These are phyloP conservation scores for Ctenoplectra terminalis DNA, from an alignment of 1,140 invertebrate species.

Conservation along the genomic window DNA sequence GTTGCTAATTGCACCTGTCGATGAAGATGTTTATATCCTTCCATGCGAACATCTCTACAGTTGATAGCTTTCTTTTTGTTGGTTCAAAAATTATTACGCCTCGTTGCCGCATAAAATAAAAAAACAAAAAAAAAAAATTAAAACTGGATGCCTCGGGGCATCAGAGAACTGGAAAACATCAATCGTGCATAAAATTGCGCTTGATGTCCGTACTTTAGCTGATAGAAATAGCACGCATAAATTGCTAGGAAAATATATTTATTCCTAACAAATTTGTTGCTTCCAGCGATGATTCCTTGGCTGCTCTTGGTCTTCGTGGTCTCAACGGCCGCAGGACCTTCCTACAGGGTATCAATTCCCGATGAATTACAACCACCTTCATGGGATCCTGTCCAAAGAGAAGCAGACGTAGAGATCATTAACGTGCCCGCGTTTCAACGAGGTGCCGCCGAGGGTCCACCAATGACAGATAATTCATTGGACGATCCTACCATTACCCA, in stretches of 20 bases:
- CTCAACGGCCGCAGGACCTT: constrained; percentile 69
- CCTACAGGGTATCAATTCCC: constrained; percentile 60
- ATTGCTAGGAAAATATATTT: too few relatives aligned
- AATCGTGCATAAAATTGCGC: too few relatives aligned
- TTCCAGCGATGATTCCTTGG: constrained; percentile 32
- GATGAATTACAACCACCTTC: constrained; percentile 46
- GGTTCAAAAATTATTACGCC: too few relatives aligned
- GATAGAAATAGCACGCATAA: too few relatives aligned
- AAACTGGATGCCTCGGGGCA: too few relatives aligned
- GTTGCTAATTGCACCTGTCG: background rate
- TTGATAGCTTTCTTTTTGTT: too few relatives aligned
- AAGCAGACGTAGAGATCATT: constrained; percentile 59
- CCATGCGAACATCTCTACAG: too few relatives aligned
- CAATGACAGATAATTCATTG: constrained; percentile 65
- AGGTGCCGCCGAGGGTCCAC: constrained; percentile 84
- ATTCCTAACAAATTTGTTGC: background rate
- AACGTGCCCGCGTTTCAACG: constrained; percentile 79
- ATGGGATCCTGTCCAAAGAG: constrained; percentile 54
- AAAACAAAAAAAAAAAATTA: too few relatives aligned
- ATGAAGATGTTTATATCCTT: background rate
- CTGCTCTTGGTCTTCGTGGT: constrained; percentile 64
- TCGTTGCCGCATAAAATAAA: too few relatives aligned
- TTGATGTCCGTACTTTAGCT: too few relatives aligned
- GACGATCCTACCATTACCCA: constrained; percentile 7
- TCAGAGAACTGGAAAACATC: too few relatives aligned